Evolutionary conservation across 2,797 vertebrate genomes (phyloP).

Genomic region (Darevskia nairensis): DNA sequence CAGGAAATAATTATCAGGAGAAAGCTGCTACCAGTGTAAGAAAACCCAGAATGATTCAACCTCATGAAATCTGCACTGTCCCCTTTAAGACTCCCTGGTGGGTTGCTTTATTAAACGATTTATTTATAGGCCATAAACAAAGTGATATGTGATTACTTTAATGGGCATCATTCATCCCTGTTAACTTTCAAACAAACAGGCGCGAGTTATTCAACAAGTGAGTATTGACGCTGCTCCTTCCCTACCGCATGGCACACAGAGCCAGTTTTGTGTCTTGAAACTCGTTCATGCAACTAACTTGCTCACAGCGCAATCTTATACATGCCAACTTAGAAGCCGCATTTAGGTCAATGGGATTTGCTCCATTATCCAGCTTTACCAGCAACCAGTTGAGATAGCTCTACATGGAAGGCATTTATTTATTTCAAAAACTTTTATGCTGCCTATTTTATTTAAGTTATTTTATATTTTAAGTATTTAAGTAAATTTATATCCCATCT

Average conservation of each 20-base stretch:
- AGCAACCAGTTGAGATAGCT: not conserved
- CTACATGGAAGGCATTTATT: not conserved
- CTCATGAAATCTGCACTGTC: slow-evolving; percentile 7
- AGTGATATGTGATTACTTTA: slow-evolving; percentile 40
- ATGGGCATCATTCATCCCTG: slow-evolving; percentile 37
- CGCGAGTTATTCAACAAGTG: slow-evolving; percentile 46
- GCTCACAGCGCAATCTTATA: not conserved
- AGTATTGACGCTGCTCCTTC: slow-evolving; percentile 30
- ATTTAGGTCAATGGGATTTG: not conserved
- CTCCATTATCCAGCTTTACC: not conserved
- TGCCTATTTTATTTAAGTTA: no score
- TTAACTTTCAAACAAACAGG: slow-evolving; percentile 24
- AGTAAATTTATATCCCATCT: no score
- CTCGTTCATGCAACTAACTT: not conserved
- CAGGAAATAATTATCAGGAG: not conserved
- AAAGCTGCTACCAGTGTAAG: not conserved
- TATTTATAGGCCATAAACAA: slow-evolving; percentile 46
- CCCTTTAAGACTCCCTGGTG: not conserved
- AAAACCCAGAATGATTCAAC: not conserved
- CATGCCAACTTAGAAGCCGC: not conserved
- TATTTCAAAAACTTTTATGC: no score
- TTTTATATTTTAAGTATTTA: no score
- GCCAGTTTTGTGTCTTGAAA: not conserved
- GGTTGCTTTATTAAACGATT: slow-evolving; percentile 38
- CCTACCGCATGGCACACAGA: slow-evolving; percentile 11